phyloP scores from a whole-genome alignment of 53 echinoderm and acorn worm genomes.

The Henricia sp. region DNA sequence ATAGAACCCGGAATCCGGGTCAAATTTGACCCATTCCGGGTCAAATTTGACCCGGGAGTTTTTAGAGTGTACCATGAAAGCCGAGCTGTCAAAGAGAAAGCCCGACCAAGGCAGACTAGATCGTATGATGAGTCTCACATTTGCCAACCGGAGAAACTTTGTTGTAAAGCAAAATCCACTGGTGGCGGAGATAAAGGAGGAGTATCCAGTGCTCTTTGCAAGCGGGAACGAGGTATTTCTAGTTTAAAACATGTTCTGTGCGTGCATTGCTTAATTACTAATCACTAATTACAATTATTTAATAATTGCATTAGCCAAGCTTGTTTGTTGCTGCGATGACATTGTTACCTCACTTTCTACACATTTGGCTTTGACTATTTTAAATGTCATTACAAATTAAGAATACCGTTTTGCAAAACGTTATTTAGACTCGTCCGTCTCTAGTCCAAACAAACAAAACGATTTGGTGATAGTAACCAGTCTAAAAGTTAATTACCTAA shows the following conservation, averaged over 20 bases:
- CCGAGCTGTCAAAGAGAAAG: slow-evolving; percentile 21
- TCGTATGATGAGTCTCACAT: slow-evolving; percentile 37
- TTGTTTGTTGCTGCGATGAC: background rate
- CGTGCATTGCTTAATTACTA: background rate
- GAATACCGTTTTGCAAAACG: background rate
- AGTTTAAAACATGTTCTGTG: background rate
- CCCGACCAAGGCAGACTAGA: background rate
- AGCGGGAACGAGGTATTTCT: slow-evolving; percentile 4
- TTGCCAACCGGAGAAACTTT: slow-evolving; percentile 34
- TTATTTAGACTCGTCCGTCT: too few species aligned
- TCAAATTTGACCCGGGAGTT: too few species aligned
- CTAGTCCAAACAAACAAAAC: background rate
- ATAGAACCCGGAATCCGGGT: too few species aligned
- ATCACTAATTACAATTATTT: background rate
- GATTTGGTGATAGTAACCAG: background rate
- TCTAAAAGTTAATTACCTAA: background rate
- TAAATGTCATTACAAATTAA: background rate
- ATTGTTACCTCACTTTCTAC: background rate
- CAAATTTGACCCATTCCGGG: too few species aligned
- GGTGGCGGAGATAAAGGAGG: background rate
- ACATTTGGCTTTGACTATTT: background rate
- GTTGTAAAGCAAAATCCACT: slow-evolving; percentile 12
- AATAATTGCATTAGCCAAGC: background rate
- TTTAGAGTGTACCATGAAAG: slow-evolving; percentile 1
- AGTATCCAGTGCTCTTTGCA: slow-evolving; percentile 37